Evolutionary conservation across 2,113 vertebrate species (phyloP).

Genomic region (Carassius carassius): DNA sequence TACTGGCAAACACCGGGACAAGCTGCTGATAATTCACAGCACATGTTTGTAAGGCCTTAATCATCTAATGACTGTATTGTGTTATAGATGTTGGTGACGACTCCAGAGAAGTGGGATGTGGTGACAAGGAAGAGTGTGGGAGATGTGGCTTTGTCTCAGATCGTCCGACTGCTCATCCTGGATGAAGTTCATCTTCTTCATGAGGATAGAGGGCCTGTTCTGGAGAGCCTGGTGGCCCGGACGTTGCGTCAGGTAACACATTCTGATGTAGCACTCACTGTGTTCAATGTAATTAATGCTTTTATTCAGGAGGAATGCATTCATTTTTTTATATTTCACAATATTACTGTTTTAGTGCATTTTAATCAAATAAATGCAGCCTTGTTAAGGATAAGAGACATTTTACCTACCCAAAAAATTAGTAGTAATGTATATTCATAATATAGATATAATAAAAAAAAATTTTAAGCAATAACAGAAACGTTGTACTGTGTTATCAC

Average conservation of each 20-base stretch:
- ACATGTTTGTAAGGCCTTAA: background rate
- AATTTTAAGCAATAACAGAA: too few relatives aligned
- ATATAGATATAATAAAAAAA: too few relatives aligned
- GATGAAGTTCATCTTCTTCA: constrained; percentile 98
- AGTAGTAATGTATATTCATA: too few relatives aligned
- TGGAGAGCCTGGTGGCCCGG: constrained; percentile 95
- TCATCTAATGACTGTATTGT: background rate
- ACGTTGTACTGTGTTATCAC: too few relatives aligned
- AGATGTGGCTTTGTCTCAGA: constrained; percentile 92
- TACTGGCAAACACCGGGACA: too few relatives aligned
- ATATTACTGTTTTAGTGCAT: background rate
- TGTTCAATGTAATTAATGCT: background rate
- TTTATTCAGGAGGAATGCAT: background rate
- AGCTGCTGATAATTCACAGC: background rate
- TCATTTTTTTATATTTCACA: background rate
- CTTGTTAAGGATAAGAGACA: too few relatives aligned
- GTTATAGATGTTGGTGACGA: constrained; percentile 94
- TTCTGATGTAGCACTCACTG: background rate
- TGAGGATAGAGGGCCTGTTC: constrained; percentile 94
- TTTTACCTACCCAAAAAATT: too few relatives aligned
- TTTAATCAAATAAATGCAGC: too few relatives aligned
- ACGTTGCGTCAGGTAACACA: constrained; percentile 91
- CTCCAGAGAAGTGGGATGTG: constrained; percentile 98
- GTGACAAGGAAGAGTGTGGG: constrained; percentile 98
- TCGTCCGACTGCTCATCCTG: constrained; percentile 92